Evolutionary conservation across 2,113 vertebrate genomes (phyloP).

Genomic region (Solea senegalensis): DNA sequence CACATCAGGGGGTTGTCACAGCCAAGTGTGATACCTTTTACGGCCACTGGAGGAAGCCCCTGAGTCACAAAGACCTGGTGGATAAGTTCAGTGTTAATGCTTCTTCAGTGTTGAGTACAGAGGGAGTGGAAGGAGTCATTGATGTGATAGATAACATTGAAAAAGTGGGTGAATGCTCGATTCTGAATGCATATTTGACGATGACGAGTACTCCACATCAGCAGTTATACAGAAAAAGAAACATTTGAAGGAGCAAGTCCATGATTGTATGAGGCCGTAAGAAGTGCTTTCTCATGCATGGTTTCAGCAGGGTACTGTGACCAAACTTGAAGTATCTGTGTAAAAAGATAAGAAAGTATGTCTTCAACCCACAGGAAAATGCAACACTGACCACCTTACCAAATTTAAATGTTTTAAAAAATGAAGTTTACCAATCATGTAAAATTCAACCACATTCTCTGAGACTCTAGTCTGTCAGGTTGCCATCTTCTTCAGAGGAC

Average conservation of each 20-base stretch:
- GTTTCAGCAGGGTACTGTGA: too few relatives aligned
- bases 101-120: constrained; percentile 63
- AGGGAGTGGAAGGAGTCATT: constrained; percentile 81
- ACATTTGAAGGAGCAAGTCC: not conserved
- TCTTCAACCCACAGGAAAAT: too few relatives aligned
- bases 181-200: constrained; percentile 79
- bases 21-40: constrained; percentile 87
- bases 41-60: constrained; percentile 93
- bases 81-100: constrained; percentile 87
- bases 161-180: constrained; percentile 78
- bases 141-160: constrained; percentile 83
- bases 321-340: too few relatives aligned
- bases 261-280: not conserved
- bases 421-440: too few relatives aligned
- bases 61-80: constrained; percentile 84
- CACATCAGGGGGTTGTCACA: constrained; percentile 49
- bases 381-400: too few relatives aligned
- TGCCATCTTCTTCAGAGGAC: too few relatives aligned
- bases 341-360: too few relatives aligned
- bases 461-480: too few relatives aligned
- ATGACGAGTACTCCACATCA: constrained; percentile 40
- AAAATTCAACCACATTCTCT: too few relatives aligned
- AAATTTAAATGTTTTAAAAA: too few relatives aligned
- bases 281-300: too few relatives aligned
- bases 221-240: not conserved